phyloP scores from a whole-genome alignment of 2,113 vertebrate genomes.

The Chloroceryle aenea region DNA sequence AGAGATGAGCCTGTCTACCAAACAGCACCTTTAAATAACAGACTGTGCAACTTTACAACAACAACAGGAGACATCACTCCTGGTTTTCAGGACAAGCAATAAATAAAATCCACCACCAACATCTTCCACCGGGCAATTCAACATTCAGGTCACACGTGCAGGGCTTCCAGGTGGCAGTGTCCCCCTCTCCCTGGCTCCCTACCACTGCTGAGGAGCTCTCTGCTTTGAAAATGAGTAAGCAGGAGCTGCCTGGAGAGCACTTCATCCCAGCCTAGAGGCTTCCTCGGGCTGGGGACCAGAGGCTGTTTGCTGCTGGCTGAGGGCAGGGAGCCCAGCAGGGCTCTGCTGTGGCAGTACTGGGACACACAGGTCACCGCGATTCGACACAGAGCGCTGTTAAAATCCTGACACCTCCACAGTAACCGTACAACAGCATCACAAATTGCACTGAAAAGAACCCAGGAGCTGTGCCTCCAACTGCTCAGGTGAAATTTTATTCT shows the following conservation, averaged over 20 bases:
- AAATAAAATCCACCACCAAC: accelerated
- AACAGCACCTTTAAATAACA: too few relatives aligned
- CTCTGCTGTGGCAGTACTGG: not conserved
- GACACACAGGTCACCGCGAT: not conserved
- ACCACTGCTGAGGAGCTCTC: not conserved
- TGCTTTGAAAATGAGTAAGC: not conserved
- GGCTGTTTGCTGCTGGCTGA: not conserved
- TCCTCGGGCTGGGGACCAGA: not conserved
- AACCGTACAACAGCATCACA: not conserved
- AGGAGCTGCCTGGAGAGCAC: not conserved
- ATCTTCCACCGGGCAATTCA: not conserved
- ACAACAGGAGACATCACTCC: not conserved
- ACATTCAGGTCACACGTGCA: too few relatives aligned
- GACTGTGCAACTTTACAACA: not conserved
- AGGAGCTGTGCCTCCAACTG: not conserved
- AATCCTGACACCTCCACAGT: not conserved
- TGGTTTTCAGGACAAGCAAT: not conserved
- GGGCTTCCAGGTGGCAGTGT: not conserved
- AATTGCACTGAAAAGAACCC: not conserved
- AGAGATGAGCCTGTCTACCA: too few relatives aligned
- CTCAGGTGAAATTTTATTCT: not conserved
- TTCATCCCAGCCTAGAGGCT: not conserved
- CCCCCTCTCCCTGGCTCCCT: not conserved
- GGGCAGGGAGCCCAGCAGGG: not conserved
- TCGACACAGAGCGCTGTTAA: not conserved